A percentile compares a stretch with the other conserved stretches of the same genome.
Conservation (phyloP, 2,113 vertebrate species). For the Helogale parvula region DNA sequence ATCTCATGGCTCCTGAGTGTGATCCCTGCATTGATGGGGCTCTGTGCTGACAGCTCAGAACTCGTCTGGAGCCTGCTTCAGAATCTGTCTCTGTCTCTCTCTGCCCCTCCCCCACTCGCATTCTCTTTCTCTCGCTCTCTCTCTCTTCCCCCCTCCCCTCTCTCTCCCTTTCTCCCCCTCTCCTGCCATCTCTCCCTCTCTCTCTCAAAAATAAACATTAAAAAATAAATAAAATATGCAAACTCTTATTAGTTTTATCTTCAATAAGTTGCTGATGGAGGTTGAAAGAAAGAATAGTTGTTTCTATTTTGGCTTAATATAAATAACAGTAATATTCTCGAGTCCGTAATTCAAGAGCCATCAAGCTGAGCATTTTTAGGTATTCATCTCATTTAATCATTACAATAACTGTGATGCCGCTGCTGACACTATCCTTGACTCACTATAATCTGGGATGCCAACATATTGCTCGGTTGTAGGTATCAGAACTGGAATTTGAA, state of each 20-base stretch:
- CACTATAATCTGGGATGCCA: neutral
- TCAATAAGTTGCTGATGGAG: neutral
- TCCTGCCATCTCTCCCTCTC: too few species aligned
- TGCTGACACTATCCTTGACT: neutral
- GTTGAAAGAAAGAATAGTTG: neutral
- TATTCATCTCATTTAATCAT: neutral
- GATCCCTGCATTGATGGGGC: too few species aligned
- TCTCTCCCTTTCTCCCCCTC: too few species aligned
- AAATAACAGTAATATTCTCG: neutral
- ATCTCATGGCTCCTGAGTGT: too few species aligned
- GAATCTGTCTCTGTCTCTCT: too few species aligned
- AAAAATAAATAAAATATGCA: neutral
- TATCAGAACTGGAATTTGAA: neutral
- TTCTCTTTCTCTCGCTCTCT: too few species aligned
- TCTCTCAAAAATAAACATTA: too few species aligned
- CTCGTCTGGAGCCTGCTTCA: too few species aligned
- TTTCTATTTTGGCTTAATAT: neutral
- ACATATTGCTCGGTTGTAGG: neutral
- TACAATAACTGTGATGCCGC: neutral
- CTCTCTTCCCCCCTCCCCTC: too few species aligned
- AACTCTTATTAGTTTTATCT: neutral
- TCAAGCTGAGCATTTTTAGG: neutral
- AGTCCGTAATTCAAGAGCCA: neutral
- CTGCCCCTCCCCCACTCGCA: too few species aligned
- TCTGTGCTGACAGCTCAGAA: too few species aligned